These are phyloP conservation scores for Coptodon rendalli DNA, from an alignment of 2,113 vertebrate genomes.

Conservation along the genomic window DNA sequence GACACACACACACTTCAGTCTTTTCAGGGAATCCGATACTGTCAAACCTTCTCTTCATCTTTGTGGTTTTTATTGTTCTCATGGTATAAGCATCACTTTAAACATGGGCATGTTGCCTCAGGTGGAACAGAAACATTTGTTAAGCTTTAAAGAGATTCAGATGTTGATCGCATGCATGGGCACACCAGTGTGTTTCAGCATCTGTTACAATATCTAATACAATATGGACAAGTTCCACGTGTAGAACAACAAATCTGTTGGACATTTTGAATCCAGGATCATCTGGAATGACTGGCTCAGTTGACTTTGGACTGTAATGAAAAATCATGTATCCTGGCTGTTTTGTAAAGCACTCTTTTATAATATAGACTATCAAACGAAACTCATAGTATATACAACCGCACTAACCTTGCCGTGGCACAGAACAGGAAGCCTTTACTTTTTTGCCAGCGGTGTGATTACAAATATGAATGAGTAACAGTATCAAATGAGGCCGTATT, in stretches of 20 bases:
- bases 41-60: constrained; percentile 34
- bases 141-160: not conserved
- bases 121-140: not conserved
- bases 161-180: not conserved
- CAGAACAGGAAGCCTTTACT: not conserved
- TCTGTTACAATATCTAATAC: not conserved
- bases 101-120: not conserved
- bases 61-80: constrained; percentile 53
- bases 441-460: constrained; percentile 49
- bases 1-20: constrained; percentile 13
- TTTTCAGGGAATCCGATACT: constrained; percentile 67
- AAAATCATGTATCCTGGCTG: not conserved
- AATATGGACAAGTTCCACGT: not conserved
- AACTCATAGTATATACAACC: not conserved
- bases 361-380: not conserved
- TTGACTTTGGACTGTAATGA: not conserved
- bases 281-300: not conserved
- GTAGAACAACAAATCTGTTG: not conserved
- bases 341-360: constrained; percentile 1
- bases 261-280: not conserved
- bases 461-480: constrained; percentile 10
- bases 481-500: constrained; percentile 8
- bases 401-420: not conserved
- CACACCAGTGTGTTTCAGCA: not conserved
- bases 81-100: constrained; percentile 15